Evolutionary conservation across 1,140 invertebrate species (phyloP).

Genomic region (Saxidomus purpurata): DNA sequence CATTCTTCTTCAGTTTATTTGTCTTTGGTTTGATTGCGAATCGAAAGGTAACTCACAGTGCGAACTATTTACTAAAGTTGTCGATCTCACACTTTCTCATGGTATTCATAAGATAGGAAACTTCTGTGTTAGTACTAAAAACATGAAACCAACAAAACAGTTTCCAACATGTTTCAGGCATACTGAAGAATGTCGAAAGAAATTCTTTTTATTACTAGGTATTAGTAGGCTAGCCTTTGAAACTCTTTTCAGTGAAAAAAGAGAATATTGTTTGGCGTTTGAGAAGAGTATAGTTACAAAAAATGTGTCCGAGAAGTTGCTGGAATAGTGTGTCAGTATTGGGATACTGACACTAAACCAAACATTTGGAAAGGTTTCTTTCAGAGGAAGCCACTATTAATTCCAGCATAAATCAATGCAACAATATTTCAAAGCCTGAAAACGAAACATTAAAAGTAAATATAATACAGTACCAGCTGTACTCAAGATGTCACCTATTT

Average conservation of each 20-base stretch:
- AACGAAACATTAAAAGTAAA: neutral
- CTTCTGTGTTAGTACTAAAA: neutral
- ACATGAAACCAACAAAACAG: neutral
- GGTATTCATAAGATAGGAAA: neutral
- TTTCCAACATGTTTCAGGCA: too few species aligned
- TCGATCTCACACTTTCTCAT: neutral
- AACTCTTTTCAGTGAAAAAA: too few species aligned
- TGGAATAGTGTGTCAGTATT: neutral
- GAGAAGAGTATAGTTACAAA: neutral
- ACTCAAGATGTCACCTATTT: neutral
- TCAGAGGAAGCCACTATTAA: neutral
- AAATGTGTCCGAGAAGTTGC: neutral
- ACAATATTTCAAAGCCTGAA: neutral
- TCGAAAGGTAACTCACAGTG: neutral
- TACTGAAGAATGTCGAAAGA: neutral
- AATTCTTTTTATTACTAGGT: neutral
- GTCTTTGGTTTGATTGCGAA: too few species aligned
- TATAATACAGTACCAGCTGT: neutral
- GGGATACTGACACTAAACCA: too few species aligned
- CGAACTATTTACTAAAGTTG: too few species aligned
- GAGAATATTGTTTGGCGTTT: neutral
- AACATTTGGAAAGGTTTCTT: neutral
- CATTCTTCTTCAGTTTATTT: neutral
- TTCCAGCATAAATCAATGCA: neutral
- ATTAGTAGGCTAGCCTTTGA: neutral